Evolutionary conservation across 2,113 vertebrate species (phyloP).

Genomic region (Podarcis raffonei): DNA sequence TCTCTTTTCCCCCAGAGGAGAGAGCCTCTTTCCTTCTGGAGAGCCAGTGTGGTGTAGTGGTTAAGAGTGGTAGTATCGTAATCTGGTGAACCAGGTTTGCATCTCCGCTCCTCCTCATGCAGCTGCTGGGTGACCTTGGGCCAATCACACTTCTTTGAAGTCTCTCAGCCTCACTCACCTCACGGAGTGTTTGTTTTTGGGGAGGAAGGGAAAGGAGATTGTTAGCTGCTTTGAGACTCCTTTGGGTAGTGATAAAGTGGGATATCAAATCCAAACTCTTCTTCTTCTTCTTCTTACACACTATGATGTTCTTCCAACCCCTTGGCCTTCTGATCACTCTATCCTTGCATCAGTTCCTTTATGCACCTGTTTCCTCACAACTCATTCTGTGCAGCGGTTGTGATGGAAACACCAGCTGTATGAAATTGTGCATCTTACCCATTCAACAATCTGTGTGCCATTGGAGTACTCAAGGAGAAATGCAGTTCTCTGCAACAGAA

Average conservation of each 20-base stretch:
- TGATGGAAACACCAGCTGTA: not conserved
- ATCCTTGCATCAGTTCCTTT: not conserved
- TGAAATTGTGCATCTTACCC: not conserved
- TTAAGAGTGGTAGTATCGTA: too few species aligned
- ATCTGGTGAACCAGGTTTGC: too few species aligned
- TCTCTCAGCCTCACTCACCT: too few species aligned
- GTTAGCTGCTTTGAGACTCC: too few species aligned
- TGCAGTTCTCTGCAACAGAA: not conserved
- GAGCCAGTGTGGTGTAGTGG: too few species aligned
- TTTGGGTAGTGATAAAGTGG: too few species aligned
- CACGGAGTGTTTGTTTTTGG: too few species aligned
- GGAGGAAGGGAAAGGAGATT: too few species aligned
- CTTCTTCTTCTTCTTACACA: not conserved
- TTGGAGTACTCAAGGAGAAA: not conserved
- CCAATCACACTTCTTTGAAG: too few species aligned
- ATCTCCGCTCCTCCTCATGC: too few species aligned
- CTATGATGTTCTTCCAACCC: not conserved
- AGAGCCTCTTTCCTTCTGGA: not conserved
- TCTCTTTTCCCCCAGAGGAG: not conserved
- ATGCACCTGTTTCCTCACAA: not conserved
- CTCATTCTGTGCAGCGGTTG: not conserved
- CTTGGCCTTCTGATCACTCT: not conserved
- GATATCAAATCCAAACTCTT: too few species aligned
- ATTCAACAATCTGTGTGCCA: not conserved
- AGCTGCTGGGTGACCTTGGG: too few species aligned